These are phyloP conservation scores for Amniataba percoides DNA, from an alignment of 2,797 vertebrate genomes.

Conservation along the genomic window DNA sequence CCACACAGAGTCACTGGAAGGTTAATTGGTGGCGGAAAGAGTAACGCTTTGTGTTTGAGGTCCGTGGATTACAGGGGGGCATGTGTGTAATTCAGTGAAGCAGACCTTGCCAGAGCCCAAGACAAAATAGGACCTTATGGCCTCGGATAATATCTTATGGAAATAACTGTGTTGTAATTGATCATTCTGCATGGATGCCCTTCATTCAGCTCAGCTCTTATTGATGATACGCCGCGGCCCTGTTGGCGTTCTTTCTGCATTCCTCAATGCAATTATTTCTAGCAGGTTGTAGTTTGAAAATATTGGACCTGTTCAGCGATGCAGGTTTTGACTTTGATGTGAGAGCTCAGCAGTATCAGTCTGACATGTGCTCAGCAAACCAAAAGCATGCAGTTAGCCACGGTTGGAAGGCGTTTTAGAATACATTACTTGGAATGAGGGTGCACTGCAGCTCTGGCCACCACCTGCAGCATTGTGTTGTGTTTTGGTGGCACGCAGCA, in stretches of 20 bases:
- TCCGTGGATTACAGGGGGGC: conserved; percentile 12
- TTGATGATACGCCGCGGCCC: conserved; percentile 1
- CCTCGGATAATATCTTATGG: conserved; percentile 48
- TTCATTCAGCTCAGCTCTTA: conserved; percentile 26
- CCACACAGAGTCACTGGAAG: conserved; percentile 5
- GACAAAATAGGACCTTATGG: conserved; percentile 38
- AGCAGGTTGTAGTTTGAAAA: conserved; percentile 23
- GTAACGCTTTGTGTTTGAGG: conserved; percentile 10
- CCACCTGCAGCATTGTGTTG: conserved; percentile 46
- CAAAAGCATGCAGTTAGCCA: conserved; percentile 39
- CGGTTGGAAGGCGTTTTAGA: conserved; percentile 22
- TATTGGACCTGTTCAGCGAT: conserved; percentile 10
- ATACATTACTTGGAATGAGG: conserved; percentile 40
- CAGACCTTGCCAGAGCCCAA: conserved; percentile 11
- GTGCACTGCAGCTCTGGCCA: conserved; percentile 31
- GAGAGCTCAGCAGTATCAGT: conserved; percentile 22
- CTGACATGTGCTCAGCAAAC: conserved; percentile 47
- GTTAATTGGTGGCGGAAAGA: conserved; percentile 32
- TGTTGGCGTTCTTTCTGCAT: neutral
- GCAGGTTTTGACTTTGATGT: conserved; percentile 39
- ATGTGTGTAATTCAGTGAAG: conserved; percentile 27
- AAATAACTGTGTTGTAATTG: conserved; percentile 52
- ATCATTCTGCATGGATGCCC: conserved; percentile 43
- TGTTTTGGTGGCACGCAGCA: conserved; percentile 25
- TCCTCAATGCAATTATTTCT: conserved; percentile 36